A percentile compares a stretch with the other conserved stretches of the same genome.
Conservation (phyloP, 1,140 invertebrate genomes). For the Agrypnia vestita region DNA sequence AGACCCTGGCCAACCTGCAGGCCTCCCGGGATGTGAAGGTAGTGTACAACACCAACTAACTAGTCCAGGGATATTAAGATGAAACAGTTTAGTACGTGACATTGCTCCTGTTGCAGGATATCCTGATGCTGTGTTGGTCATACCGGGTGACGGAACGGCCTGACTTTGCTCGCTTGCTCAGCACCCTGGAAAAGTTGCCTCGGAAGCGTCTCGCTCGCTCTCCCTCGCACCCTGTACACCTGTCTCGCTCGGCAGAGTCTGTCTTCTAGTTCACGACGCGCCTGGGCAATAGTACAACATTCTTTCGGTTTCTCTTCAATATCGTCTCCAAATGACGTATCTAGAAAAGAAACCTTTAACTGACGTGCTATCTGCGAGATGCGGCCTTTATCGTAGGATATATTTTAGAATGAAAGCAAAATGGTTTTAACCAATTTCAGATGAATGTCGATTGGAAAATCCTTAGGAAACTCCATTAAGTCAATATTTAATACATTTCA, state of each 20-base stretch:
- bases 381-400: not conserved
- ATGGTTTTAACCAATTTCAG: not conserved
- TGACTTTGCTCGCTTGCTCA: constrained; percentile 90
- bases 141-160: constrained; percentile 88
- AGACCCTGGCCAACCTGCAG: constrained; percentile 94
- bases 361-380: not conserved
- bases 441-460: not conserved
- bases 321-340: not conserved
- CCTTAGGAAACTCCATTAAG: no score
- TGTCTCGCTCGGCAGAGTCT: constrained; percentile 93
- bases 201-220: constrained; percentile 95
- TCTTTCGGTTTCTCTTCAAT: no score
- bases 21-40: constrained; percentile 97
- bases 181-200: constrained; percentile 91
- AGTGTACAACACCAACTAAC: constrained; percentile 50
- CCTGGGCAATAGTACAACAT: no score
- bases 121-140: constrained; percentile 97
- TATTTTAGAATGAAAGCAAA: not conserved
- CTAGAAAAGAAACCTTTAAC: not conserved
- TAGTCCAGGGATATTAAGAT: not conserved
- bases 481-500: no score
- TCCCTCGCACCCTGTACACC: constrained; percentile 96
- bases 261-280: constrained; percentile 76
- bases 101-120: constrained; percentile 80
- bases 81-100: not conserved